phyloP scores from a whole-genome alignment of 2,113 vertebrate species.

The Megalops atlanticus region DNA sequence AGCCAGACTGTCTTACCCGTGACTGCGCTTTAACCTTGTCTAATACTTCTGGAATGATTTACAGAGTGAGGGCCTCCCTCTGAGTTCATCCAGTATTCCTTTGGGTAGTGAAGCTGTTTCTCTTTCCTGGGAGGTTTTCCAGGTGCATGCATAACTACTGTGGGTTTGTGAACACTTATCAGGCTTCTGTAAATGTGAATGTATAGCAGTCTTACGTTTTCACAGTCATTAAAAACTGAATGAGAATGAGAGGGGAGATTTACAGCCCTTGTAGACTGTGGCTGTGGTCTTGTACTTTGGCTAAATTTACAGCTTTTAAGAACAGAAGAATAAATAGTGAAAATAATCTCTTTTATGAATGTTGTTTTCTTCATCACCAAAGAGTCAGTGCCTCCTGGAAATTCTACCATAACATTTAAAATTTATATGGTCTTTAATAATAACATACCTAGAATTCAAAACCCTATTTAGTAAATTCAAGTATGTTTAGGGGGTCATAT shows the following conservation, averaged over 20 bases:
- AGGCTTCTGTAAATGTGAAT: too few relatives aligned
- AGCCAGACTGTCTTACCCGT: neutral
- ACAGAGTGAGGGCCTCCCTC: neutral
- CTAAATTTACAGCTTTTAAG: too few relatives aligned
- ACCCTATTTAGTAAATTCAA: neutral
- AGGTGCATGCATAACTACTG: neutral
- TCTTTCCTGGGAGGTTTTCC: neutral
- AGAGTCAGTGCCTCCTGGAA: neutral
- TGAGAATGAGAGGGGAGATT: too few relatives aligned
- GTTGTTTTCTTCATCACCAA: neutral
- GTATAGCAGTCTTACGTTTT: neutral
- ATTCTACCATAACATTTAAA: neutral
- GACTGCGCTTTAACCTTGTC: neutral
- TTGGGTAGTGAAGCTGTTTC: neutral
- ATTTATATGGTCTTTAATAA: neutral
- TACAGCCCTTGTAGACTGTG: too few relatives aligned
- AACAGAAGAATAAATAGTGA: too few relatives aligned
- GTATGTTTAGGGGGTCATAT: neutral
- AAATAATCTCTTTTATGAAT: too few relatives aligned
- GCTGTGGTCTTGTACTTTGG: too few relatives aligned
- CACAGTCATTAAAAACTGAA: neutral
- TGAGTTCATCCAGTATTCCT: neutral
- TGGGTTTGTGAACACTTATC: neutral
- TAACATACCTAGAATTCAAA: too few relatives aligned
- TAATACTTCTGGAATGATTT: neutral